Evolutionary conservation across 2,888 invertebrate genomes (phyloP), one percentile per base, ranked within the genome.

Genomic region (Resseliella maxima): DNA sequence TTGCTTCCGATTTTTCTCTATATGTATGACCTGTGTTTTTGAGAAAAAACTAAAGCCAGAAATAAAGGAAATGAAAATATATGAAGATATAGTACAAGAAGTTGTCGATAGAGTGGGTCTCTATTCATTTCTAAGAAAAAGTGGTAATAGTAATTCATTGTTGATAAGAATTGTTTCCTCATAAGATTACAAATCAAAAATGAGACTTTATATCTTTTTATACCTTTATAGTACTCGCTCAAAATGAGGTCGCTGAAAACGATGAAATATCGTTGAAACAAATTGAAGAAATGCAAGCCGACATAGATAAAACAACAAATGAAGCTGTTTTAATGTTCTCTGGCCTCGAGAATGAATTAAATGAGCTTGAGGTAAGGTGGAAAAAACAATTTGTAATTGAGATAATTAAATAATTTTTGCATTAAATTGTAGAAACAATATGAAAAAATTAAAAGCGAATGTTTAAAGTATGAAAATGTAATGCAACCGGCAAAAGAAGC

Each of bases 291-390:
- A 89, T 91, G 89, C 90, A 90, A 8, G 88, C 88, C 31, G 88
- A 89, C 8, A 91, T 91, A 90, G 88, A 90, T 0, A 89, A 90
- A 86, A 88, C 90, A 35, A 90, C 90, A 10, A 90, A 89, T 87
- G 90, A 90, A 12, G 91, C 91, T 0, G 89, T 89, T 0, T 87
- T 90, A 0, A 90, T 89, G 0, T 89, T 91, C 0, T 87, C 91
- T 86, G 91, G 91, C 0, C 88, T 91, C 0, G 90, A 90, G 86
- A 91, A 90, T 86, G 90, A 91, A 87, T 87, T 91, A 10, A 89
- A 89, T 21, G 89, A 90, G 46, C 86, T 91, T 87, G 90, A 91
- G 86, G 87, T 87, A 35, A 46, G 15, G 2, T 27, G 3, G 2
- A 72, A 12, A 72, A 3, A 12, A 18, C 18, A 72, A 12, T 31